Conservation (phyloP, 2,113 vertebrate genomes). For the Thryonomys swinderianus region DNA sequence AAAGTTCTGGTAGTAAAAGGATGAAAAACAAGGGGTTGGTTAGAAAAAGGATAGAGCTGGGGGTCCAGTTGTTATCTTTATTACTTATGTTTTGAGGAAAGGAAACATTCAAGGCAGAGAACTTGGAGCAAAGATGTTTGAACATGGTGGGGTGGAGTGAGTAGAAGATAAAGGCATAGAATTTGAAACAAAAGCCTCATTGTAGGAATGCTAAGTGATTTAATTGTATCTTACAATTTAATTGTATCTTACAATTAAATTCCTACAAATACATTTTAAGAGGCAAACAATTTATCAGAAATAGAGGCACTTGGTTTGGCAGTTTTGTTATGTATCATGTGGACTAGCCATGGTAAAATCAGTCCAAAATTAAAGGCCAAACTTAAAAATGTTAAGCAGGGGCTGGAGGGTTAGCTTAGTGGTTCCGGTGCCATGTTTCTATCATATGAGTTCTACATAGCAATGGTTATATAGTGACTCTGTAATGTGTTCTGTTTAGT, state of each 20-base stretch:
- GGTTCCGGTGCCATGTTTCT: no score
- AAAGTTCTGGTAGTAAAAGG: neutral
- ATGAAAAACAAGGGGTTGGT: neutral
- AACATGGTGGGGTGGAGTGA: neutral
- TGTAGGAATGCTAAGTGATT: neutral
- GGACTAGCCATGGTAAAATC: neutral
- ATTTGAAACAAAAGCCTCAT: neutral
- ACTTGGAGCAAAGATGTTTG: neutral
- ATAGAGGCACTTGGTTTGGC: neutral
- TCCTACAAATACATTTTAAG: no score
- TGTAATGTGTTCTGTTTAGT: no score
- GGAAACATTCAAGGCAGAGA: neutral
- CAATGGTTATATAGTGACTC: neutral
- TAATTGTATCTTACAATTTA: neutral
- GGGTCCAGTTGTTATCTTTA: neutral
- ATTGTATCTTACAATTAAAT: no score
- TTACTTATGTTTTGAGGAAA: neutral
- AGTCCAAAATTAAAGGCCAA: conserved; percentile 55
- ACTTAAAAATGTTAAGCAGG: rapidly evolving
- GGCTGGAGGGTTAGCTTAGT: no score
- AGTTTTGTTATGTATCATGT: neutral
- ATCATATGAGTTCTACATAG: neutral
- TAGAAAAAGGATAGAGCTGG: neutral
- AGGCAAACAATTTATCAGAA: neutral
- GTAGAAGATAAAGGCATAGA: neutral